Evolutionary conservation across 2,888 invertebrate species (phyloP), one percentile per base, ranked within the genome.

Genomic region (Lepidochrysops patricia): DNA sequence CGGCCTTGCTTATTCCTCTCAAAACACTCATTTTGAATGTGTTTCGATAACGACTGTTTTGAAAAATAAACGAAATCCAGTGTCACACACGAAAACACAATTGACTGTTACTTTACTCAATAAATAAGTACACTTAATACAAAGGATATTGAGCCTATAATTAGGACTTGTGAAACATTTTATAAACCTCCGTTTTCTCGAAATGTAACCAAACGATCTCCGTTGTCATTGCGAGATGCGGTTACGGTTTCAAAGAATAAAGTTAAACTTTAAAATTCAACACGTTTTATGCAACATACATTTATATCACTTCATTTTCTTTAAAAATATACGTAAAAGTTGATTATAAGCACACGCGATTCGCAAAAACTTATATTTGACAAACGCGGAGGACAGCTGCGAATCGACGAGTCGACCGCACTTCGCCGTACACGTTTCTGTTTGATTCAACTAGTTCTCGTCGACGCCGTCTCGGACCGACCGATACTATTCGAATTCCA

Each of bases 391-490:
- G 76, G 84, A 87, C 84, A 86, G 80, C 84, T 84, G 85, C 88
- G 88, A 74, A 84, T 84, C 87, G 88, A 87, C 89, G 82, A 87
- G 83, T 81, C 89, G 89, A 89, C 77, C 88, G 88, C 89, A 88
- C 89, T 88, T 88, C 89, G 89, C 79, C 88, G 76, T 85, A 86
- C 88, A 88, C 89, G 89, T 88, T 88, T 88, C 87, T 85, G 85
- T 50, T 43, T 43, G 43, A 57, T 34, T 58, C 48, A 58, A 58
- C 78, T 72, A 70, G 67, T 69, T 68, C 68, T 70, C 70, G 67
- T 67, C 69, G 72, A 70, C 70, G 72, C 74, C 71, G 70, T 70
- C 75, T 67, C 67, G 61, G 61, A 66, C 63, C 70, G 65, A 66
- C 70, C 74, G 74, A 76, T 74, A 78, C 80, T 76, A 83, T 82